Base-by-base conservation (phyloP, 2,113 vertebrate species). In the Pleuronectes platessa region DNA sequence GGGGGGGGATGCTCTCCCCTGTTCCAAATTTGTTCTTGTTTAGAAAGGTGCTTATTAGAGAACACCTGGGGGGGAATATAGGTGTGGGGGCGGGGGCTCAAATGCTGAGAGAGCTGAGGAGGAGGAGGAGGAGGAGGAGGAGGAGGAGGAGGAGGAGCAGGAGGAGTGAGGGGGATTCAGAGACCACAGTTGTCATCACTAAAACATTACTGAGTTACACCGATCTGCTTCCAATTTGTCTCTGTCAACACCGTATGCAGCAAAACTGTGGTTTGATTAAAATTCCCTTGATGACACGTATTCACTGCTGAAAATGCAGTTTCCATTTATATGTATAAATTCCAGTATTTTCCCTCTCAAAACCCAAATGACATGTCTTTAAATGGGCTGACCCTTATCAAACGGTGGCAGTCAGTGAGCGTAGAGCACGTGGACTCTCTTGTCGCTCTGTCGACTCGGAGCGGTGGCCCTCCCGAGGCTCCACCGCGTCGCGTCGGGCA, bases 11-110 rank as follows among this genome's bases (percentile, higher is more conserved):
- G 89, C 81, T 87, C 66, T 86, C 76, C 67, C 61, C 82, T 86
- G 76, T 84, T 92, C 86, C 84, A 92, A 91, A 94, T 93, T 90
- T 93, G 93, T 94, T 93, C 90, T 90, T 88, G 81, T 93, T 94
- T 89, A 92, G 91, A 92, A 86, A 86, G 91, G 90, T 91, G 90
- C 90, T 88, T 93, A 94, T 92, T 93, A 93, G 88, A 83, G 81
- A 89, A 89, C 85, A 94, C 92, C 92, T 94, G 92, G 79, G 88
- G 88, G 92, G 86, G 85, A 88, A 12, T 51, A 31, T 71, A 61
- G 71, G 73, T 72, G 26, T 8, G 1, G 5, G 14, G 87, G 35
- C n/a, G 83, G 71, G 78, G 74, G 1, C 37, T 40, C 79, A 68
- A 60, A 47, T 59, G 27, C 2, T 9, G 62, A 63, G 68, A 24